phyloP scores from a whole-genome alignment of 2,113 vertebrate species.

The Heptranchias perlo region DNA sequence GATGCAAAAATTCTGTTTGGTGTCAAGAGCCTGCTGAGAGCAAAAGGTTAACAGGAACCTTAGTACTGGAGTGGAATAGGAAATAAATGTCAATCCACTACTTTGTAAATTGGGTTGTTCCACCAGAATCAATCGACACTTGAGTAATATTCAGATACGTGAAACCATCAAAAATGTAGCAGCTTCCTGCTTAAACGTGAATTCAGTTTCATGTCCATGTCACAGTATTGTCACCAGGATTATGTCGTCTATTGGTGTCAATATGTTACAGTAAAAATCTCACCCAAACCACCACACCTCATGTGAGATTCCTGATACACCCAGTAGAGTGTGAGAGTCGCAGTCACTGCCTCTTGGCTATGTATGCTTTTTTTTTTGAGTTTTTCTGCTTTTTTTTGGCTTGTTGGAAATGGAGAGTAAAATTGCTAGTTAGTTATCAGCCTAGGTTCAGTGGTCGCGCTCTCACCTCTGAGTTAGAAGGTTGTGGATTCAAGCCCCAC shows the following conservation, averaged over 20 bases:
- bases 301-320: neutral
- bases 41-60: neutral
- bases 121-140: neutral
- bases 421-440: neutral
- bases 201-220: neutral
- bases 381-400: neutral
- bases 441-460: neutral
- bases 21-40: neutral
- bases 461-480: neutral
- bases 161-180: neutral
- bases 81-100: neutral
- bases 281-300: neutral
- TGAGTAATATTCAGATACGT: neutral
- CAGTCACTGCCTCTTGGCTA: neutral
- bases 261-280: neutral
- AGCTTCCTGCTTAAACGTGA: neutral
- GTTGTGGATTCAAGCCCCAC: neutral
- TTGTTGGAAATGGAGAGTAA: neutral
- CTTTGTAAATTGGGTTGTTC: slow-evolving; percentile 2
- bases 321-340: neutral
- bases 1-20: neutral
- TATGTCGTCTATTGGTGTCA: neutral
- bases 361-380: neutral
- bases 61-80: neutral
- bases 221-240: neutral